Conservation (phyloP, 2,888 invertebrate species). For the Pycnomerus fuliginosus region DNA sequence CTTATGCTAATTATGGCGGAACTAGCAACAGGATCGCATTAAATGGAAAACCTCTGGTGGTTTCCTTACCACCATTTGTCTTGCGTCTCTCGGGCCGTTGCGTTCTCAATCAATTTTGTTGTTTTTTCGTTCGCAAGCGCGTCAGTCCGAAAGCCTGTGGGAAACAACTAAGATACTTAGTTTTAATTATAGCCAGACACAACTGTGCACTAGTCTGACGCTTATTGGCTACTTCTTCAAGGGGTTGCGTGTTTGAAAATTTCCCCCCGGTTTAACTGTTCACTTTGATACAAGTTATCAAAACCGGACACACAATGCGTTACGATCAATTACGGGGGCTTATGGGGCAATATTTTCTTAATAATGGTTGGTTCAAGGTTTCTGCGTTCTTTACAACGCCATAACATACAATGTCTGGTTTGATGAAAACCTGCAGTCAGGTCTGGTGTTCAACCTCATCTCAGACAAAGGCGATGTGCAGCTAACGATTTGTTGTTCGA, state of each 20-base stretch:
- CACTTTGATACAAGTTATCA: too few relatives aligned
- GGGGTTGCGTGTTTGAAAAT: too few relatives aligned
- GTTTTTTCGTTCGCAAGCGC: slow-evolving; percentile 29
- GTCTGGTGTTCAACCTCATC: too few relatives aligned
- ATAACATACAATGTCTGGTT: too few relatives aligned
- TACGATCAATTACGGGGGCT: slow-evolving; percentile 10
- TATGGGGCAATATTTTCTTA: slow-evolving; percentile 11
- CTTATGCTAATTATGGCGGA: neutral
- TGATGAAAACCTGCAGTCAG: too few relatives aligned
- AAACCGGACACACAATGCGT: slow-evolving; percentile 12
- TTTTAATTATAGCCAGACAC: slow-evolving; percentile 50
- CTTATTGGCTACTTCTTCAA: slow-evolving; percentile 48
- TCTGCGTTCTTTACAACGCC: too few relatives aligned
- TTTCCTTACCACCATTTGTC: slow-evolving; percentile 42
- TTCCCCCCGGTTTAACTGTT: slow-evolving; percentile 40
- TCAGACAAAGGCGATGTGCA: slow-evolving; percentile 41
- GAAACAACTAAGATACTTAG: slow-evolving; percentile 46
- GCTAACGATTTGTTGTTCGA: slow-evolving; percentile 45
- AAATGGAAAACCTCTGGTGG: slow-evolving; percentile 34
- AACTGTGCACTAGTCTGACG: slow-evolving; percentile 42
- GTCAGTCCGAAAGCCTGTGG: slow-evolving; percentile 33
- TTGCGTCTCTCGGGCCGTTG: slow-evolving; percentile 45
- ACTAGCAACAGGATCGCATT: slow-evolving; percentile 30
- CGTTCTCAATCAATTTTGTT: slow-evolving; percentile 48
- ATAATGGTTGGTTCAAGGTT: slow-evolving; percentile 11